phyloP scores from a whole-genome alignment of 2,113 vertebrate genomes.

The Vidua chalybeata region DNA sequence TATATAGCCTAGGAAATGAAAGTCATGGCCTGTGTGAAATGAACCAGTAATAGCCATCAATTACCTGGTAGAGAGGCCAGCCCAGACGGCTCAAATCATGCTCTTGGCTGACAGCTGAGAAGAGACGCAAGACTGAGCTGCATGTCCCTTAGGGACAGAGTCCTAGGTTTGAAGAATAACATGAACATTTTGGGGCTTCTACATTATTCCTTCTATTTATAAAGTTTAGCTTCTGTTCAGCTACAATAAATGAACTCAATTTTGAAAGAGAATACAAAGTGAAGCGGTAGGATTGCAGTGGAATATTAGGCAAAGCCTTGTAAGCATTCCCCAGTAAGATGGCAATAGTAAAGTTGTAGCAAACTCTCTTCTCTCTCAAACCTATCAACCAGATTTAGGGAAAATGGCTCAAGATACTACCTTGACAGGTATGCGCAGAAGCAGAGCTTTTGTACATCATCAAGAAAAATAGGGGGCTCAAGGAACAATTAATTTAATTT shows the following conservation, averaged over 20 bases:
- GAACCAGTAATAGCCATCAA: neutral
- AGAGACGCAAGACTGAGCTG: neutral
- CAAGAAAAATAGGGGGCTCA: neutral
- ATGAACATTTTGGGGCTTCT: neutral
- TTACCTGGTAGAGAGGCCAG: neutral
- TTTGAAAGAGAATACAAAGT: neutral
- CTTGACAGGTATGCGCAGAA: neutral
- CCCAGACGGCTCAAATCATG: neutral
- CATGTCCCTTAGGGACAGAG: neutral
- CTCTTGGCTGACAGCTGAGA: neutral
- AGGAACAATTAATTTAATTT: neutral
- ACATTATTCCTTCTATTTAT: neutral
- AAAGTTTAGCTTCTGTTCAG: neutral
- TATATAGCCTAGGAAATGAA: slow-evolving; percentile 4
- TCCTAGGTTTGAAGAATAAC: neutral
- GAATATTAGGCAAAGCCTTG: neutral
- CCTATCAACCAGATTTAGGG: neutral
- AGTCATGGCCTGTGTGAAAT: neutral
- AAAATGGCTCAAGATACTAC: neutral
- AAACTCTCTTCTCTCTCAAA: neutral
- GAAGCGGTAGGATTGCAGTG: neutral
- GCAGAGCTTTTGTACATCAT: neutral
- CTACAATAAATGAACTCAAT: neutral
- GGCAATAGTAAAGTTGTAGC: neutral
- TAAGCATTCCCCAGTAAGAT: neutral